phyloP scores from a whole-genome alignment of 2,797 vertebrate genomes.

The Falco cherrug region DNA sequence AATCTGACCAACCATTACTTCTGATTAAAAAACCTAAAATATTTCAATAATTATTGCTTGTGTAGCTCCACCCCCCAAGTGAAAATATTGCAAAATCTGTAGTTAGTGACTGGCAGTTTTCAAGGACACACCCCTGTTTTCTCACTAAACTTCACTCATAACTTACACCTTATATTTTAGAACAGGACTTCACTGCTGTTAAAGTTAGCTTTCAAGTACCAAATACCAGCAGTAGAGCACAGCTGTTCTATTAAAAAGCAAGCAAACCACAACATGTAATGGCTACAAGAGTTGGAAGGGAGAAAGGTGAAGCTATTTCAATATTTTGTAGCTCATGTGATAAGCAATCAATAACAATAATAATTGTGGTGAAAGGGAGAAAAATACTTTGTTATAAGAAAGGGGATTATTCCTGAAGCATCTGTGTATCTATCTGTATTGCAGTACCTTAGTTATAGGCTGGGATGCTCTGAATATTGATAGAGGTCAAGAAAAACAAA shows the following conservation, averaged over 20 bases:
- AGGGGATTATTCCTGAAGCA: not conserved
- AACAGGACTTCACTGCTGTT: not conserved
- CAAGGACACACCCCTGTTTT: not conserved
- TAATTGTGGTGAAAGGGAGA: not conserved
- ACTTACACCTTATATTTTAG: not conserved
- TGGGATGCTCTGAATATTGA: not conserved
- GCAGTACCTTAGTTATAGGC: not conserved
- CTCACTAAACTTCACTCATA: not conserved
- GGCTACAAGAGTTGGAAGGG: not conserved
- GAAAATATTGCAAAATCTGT: not conserved
- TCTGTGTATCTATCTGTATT: not conserved
- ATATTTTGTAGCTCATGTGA: not conserved
- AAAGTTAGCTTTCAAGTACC: not conserved
- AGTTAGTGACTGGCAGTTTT: not conserved
- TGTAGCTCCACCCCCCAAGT: not conserved
- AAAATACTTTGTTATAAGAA: not conserved
- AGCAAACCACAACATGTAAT: not conserved
- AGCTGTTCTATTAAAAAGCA: not conserved
- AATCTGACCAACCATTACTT: not conserved
- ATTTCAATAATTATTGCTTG: not conserved
- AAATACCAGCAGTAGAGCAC: not conserved
- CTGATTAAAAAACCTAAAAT: not conserved
- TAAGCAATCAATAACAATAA: not conserved
- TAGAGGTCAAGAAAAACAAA: not conserved
- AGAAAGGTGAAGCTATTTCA: not conserved